Evolutionary conservation across 2,888 invertebrate genomes (phyloP).

Genomic region (Agrypnus murinus): DNA sequence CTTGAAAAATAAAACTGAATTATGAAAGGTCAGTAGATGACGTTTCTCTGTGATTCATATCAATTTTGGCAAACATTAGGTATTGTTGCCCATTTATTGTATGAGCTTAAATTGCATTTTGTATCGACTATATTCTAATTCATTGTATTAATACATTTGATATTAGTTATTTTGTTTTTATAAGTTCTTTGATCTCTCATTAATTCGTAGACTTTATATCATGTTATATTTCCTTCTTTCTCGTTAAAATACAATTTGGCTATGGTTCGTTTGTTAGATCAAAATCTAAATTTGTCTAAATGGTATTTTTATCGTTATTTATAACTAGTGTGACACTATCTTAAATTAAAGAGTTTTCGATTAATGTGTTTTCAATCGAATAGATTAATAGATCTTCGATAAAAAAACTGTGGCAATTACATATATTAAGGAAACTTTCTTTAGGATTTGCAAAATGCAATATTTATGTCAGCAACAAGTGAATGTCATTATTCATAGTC

Average conservation of each 20-base stretch:
- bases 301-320: conserved; percentile 4
- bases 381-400: not conserved
- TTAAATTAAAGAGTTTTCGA: conserved; percentile 7
- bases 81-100: conserved; percentile 20
- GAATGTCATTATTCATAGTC: conserved; percentile 34
- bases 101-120: not conserved
- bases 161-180: no score
- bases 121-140: no score
- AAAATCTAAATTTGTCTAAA: conserved; percentile 12
- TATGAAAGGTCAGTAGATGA: conserved; percentile 32
- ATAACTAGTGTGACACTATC: not conserved
- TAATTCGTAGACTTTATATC: not conserved
- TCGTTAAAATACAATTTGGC: conserved; percentile 3
- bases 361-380: conserved; percentile 9
- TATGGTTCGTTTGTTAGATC: not conserved
- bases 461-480: conserved; percentile 38
- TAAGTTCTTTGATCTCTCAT: not conserved
- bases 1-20: conserved; percentile 5
- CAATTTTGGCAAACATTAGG: conserved; percentile 11
- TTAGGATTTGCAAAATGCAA: conserved; percentile 14
- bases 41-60: conserved; percentile 14
- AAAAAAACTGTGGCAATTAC: conserved; percentile 11
- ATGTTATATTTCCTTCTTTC: not conserved
- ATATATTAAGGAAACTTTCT: not conserved
- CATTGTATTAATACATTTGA: no score